Evolutionary conservation across 2,888 invertebrate genomes (phyloP).

Genomic region (Andrena flavipes): DNA sequence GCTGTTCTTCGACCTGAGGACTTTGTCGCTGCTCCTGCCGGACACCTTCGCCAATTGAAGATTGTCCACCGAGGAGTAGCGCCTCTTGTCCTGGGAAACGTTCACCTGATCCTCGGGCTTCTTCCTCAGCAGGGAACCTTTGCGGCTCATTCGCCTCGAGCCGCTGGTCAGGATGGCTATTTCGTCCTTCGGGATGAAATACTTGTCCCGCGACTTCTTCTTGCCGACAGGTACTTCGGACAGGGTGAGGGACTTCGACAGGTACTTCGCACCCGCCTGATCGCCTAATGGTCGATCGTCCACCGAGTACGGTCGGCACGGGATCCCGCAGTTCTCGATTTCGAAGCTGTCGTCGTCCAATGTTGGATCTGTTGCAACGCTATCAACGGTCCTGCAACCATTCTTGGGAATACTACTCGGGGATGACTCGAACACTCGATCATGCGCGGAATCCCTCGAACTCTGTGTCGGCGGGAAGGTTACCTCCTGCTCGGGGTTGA

Average conservation of each 20-base stretch:
- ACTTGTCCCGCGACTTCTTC: constrained; percentile 60
- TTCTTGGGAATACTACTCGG: constrained; percentile 32
- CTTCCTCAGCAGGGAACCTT: constrained; percentile 77
- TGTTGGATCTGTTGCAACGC: constrained; percentile 38
- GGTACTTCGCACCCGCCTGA: constrained; percentile 22
- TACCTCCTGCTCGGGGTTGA: constrained; percentile 45
- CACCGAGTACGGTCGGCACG: constrained; percentile 43
- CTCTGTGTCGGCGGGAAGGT: constrained; percentile 28
- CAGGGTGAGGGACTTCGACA: constrained; percentile 39
- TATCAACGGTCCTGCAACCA: constrained; percentile 61
- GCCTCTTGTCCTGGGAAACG: constrained; percentile 74
- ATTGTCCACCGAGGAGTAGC: constrained; percentile 82
- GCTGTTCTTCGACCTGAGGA: constrained; percentile 68
- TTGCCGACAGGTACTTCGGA: constrained; percentile 46
- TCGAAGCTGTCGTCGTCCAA: constrained; percentile 76
- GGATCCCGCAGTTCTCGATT: constrained; percentile 80
- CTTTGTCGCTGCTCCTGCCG: constrained; percentile 69
- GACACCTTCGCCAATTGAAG: constrained; percentile 75
- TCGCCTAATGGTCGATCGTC: constrained; percentile 37
- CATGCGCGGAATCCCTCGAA: not conserved
- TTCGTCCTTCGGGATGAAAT: constrained; percentile 76
- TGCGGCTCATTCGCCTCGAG: constrained; percentile 74
- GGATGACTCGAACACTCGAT: constrained; percentile 26
- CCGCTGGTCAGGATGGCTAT: constrained; percentile 69
- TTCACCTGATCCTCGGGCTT: constrained; percentile 58